Percentiles rank a stretch among this genome's conserved stretches.
phyloP scores from a whole-genome alignment of 2,797 vertebrate species.

The Mycteria americana region DNA sequence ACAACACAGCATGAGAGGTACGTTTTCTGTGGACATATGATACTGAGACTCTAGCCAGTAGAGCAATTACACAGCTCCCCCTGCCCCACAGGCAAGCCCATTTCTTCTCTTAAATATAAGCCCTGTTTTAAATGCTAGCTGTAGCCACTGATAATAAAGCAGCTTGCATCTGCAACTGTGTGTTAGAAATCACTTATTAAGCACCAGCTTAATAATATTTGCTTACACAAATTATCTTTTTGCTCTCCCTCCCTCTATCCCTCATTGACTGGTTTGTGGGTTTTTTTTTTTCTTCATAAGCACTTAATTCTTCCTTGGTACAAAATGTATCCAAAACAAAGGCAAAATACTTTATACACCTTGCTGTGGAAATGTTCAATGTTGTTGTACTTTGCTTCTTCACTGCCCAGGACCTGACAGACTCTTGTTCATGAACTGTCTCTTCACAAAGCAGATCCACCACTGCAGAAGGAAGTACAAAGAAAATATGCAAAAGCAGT shows the following conservation, averaged over 20 bases:
- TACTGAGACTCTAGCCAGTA: constrained; percentile 56
- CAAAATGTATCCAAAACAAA: constrained; percentile 67
- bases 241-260: background rate
- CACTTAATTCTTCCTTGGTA: constrained; percentile 46
- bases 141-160: constrained; percentile 25
- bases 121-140: constrained; percentile 22
- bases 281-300: background rate
- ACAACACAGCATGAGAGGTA: constrained; percentile 23
- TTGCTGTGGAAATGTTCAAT: constrained; percentile 23
- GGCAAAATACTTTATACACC: constrained; percentile 53
- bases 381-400: constrained; percentile 17
- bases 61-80: constrained; percentile 38
- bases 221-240: constrained; percentile 21
- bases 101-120: constrained; percentile 12
- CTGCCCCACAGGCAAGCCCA: constrained; percentile 11
- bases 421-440: constrained; percentile 99
- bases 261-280: background rate
- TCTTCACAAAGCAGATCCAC: constrained; percentile 99
- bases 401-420: constrained; percentile 95
- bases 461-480: constrained; percentile 78
- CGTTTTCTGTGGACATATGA: background rate
- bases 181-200: constrained; percentile 75
- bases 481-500: background rate
- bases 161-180: constrained; percentile 30
- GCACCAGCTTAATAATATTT: constrained; percentile 81